These are phyloP conservation scores for Octodon degus DNA, from an alignment of 2,113 vertebrate genomes.

Conservation along the genomic window DNA sequence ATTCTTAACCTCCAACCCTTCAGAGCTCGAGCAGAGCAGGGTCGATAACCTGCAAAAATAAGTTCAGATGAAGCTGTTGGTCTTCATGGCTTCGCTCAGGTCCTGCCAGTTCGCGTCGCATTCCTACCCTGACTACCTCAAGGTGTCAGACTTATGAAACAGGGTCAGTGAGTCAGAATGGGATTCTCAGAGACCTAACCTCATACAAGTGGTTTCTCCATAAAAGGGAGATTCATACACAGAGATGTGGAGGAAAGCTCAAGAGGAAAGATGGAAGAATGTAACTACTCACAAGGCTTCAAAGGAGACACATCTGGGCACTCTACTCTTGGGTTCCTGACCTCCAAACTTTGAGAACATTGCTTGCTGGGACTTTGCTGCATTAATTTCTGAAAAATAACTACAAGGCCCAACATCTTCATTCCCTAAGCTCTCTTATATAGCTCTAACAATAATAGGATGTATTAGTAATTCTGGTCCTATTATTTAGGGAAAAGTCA, in stretches of 20 bases:
- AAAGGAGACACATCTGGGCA: neutral
- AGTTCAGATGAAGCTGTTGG: neutral
- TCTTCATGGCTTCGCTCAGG: neutral
- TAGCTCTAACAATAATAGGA: neutral
- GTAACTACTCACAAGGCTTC: accelerated
- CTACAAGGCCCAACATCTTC: neutral
- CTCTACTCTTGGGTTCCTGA: neutral
- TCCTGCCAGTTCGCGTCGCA: neutral
- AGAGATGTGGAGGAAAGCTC: neutral
- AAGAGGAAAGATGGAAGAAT: neutral
- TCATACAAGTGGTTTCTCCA: neutral
- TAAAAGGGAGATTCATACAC: neutral
- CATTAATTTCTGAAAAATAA: neutral
- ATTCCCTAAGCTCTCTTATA: neutral
- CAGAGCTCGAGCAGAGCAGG: neutral
- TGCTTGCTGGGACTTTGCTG: neutral
- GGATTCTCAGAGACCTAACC: neutral
- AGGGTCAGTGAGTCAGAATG: neutral
- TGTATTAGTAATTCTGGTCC: neutral
- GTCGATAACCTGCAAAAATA: neutral
- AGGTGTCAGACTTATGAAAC: neutral
- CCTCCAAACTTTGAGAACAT: neutral
- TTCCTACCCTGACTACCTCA: neutral
- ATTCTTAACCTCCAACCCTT: neutral
- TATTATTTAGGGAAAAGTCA: neutral